Conservation (phyloP, 2,113 vertebrate species). For the Corythaeola cristata region DNA sequence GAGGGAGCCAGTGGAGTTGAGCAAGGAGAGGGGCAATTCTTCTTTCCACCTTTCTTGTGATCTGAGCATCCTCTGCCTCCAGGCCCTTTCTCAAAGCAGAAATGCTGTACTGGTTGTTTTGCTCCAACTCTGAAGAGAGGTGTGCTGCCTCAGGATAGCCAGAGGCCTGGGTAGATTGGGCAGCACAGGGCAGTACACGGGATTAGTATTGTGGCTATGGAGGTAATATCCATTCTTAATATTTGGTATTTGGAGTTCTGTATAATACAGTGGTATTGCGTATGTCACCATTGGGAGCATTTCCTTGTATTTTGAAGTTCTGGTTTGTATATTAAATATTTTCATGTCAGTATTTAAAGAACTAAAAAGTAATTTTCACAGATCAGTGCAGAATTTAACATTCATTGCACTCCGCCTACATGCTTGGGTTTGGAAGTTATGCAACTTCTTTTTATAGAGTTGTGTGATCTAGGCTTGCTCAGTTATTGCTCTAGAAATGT, state of each 20-base stretch:
- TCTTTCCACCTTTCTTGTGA: background rate
- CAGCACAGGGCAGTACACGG: background rate
- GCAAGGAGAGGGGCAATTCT: background rate
- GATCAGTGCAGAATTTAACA: slow-evolving; percentile 11
- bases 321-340: background rate
- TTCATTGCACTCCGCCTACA: slow-evolving; percentile 36
- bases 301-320: background rate
- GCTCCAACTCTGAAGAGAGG: background rate
- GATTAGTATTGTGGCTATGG: background rate
- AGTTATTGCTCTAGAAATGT: background rate
- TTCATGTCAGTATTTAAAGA: background rate
- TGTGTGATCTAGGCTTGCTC: background rate
- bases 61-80: background rate
- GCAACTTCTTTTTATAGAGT: slow-evolving; percentile 46
- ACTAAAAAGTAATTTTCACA: slow-evolving; percentile 6
- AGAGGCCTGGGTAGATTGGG: background rate
- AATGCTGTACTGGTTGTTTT: background rate
- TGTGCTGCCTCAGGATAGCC: background rate
- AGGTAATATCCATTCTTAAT: background rate
- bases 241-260: background rate
- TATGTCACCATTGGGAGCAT: background rate
- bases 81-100: background rate
- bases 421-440: slow-evolving; percentile 24
- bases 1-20: background rate
- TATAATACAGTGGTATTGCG: background rate